phyloP scores from a whole-genome alignment of 2,888 invertebrate genomes.

The Phrixothrix hirtus region DNA sequence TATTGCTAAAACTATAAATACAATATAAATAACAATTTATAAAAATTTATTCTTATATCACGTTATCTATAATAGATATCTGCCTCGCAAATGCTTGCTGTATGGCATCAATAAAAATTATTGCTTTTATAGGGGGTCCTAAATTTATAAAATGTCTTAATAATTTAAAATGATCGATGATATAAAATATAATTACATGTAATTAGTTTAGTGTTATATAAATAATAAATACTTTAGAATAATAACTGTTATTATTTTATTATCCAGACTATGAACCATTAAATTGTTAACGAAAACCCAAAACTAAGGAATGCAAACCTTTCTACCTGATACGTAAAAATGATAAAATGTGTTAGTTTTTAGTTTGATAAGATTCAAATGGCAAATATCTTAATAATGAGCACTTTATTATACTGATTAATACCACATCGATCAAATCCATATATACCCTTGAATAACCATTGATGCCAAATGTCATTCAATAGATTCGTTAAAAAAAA shows the following conservation, averaged over 20 bases:
- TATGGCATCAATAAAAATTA: background rate
- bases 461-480: slow-evolving; percentile 33
- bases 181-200: too few species aligned
- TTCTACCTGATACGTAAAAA: background rate
- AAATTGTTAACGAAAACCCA: background rate
- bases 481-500: slow-evolving; percentile 58
- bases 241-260: too few species aligned
- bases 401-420: background rate
- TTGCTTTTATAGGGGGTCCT: too few species aligned
- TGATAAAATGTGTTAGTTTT: too few species aligned
- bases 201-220: too few species aligned
- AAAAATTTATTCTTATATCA: too few species aligned
- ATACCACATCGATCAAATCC: slow-evolving; percentile 4
- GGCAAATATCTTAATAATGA: background rate
- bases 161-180: too few species aligned
- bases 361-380: background rate
- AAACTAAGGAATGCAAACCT: background rate
- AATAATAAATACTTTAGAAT: background rate
- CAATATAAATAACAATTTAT: too few species aligned
- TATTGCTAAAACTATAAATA: too few species aligned
- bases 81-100: background rate
- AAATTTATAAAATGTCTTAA: too few species aligned
- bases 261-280: too few species aligned
- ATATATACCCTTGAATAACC: background rate
- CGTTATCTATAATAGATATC: too few species aligned